A percentile compares a stretch with the other conserved stretches of the same genome.
phyloP scores from a whole-genome alignment of 2,888 invertebrate species.

The Sepiola atlantica region DNA sequence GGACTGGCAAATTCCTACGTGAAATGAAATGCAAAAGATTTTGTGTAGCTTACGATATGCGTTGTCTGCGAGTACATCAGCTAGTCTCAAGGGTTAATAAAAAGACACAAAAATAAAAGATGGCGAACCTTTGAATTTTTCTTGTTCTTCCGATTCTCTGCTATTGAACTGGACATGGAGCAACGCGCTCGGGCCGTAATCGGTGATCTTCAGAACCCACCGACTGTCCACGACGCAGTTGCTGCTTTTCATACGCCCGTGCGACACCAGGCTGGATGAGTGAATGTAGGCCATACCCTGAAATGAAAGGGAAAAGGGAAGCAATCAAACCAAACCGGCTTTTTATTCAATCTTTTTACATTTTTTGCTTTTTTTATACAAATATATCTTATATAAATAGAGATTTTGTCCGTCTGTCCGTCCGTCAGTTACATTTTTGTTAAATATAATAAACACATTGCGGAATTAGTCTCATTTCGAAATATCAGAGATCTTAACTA shows the following conservation, averaged over 20 bases:
- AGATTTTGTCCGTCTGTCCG: too few relatives aligned
- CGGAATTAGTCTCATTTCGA: too few relatives aligned
- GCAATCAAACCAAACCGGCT: background rate
- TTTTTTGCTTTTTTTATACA: too few relatives aligned
- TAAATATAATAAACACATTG: too few relatives aligned
- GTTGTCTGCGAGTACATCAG: too few relatives aligned
- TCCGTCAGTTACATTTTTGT: too few relatives aligned
- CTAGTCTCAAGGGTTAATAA: too few relatives aligned
- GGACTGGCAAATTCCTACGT: too few relatives aligned
- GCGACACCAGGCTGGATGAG: slow-evolving; percentile 75
- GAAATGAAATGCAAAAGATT: too few relatives aligned
- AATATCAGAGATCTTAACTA: too few relatives aligned
- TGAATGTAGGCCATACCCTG: slow-evolving; percentile 66
- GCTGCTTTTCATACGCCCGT: slow-evolving; percentile 87
- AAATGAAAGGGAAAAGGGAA: background rate
- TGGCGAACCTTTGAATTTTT: slow-evolving; percentile 55
- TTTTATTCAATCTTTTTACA: background rate
- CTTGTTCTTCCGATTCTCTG: slow-evolving; percentile 52
- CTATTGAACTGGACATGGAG: slow-evolving; percentile 47
- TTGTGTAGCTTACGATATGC: too few relatives aligned
- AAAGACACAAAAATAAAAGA: background rate
- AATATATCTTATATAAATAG: too few relatives aligned
- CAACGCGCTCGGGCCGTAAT: slow-evolving; percentile 80
- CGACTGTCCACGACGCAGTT: slow-evolving; percentile 90
- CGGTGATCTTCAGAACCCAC: slow-evolving; percentile 89